Evolutionary conservation across 2,797 vertebrate species (phyloP), one percentile per base, ranked within the genome.

Genomic region (Micropoecilia bifurca): DNA sequence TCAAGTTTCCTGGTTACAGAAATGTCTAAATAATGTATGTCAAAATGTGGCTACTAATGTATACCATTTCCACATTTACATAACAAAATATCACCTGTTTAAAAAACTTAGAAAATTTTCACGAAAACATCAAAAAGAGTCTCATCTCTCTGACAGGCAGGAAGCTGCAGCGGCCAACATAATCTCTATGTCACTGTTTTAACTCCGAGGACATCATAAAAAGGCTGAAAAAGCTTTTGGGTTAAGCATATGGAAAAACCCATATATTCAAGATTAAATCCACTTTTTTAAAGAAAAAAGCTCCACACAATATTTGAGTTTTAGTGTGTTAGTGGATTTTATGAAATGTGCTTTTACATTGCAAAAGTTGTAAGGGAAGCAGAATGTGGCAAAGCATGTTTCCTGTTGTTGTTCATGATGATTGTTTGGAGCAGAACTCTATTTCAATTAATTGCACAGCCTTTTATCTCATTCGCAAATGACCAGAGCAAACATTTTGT

Each of bases 401-500:
- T 36, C 5, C n/a, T 66, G 61, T 25, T 66, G 33, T 33, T 63
- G 59, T 33, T 63, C 59, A 63, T 63, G 6, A 36, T 36, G 28
- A 22, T 57, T 10, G 9, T 33, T 61, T 33, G 14, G 59, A 61
- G 14, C 61, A 63, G 16, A 63, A 36, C 16, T 33, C 30, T 6
- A 61, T 33, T 36, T 61, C 59, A 61, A 1, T 33, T 61, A 33
- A 8, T 33, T 36, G 14, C 6, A 33, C 14, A 18, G 30, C 59
- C 30, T 14, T 33, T 2, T 7, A 18, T 33, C 2, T 36, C 13
- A 63, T 74, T 74, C 13, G 14, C 46, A 25, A 36, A 8, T 73
- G 71, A 78, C 76, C 36, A 80, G 33, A 25, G 76, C 55, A 79
- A 80, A 74, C 55, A 75, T 78, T 79, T 80, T 89, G 84, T 90